Percentiles rank a stretch among this genome's conserved stretches.
These are phyloP conservation scores for Lutjanus erythropterus DNA, from an alignment of 2,113 vertebrate species.

Conservation along the genomic window DNA sequence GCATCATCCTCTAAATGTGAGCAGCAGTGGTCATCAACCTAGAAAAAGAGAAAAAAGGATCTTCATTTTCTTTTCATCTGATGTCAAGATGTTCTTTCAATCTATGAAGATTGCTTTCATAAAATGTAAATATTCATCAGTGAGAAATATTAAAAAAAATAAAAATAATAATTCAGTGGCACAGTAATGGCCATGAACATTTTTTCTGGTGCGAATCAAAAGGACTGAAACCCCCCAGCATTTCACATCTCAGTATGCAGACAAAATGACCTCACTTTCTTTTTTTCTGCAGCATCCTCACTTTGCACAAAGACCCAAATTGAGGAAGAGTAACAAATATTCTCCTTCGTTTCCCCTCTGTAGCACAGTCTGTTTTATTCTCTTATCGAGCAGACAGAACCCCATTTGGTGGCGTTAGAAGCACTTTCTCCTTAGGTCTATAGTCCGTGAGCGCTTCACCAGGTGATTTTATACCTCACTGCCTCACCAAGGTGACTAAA, in stretches of 20 bases:
- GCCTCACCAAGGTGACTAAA: conserved; percentile 58
- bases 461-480: conserved; percentile 48
- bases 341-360: conserved; percentile 20
- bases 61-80: conserved; percentile 19
- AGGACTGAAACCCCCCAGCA: conserved; percentile 11
- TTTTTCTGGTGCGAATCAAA: conserved; percentile 53
- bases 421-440: conserved; percentile 20
- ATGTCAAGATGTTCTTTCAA: not conserved
- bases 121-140: conserved; percentile 29
- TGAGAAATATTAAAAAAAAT: not conserved
- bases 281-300: conserved; percentile 11
- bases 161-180: not conserved
- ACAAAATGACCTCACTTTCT: conserved; percentile 20
- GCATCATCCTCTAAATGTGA: conserved; percentile 1
- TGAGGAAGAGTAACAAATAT: conserved; percentile 32
- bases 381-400: conserved; percentile 38
- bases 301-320: conserved; percentile 26
- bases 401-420: conserved; percentile 55
- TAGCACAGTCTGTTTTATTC: conserved; percentile 45
- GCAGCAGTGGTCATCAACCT: not conserved
- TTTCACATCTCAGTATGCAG: conserved; percentile 5
- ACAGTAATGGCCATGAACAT: conserved; percentile 14
- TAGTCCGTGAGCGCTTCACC: conserved; percentile 22
- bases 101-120: conserved; percentile 6
- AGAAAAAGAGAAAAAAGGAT: not conserved